phyloP scores from a whole-genome alignment of 2,113 vertebrate genomes.

The Campylorhamphus procurvoides region DNA sequence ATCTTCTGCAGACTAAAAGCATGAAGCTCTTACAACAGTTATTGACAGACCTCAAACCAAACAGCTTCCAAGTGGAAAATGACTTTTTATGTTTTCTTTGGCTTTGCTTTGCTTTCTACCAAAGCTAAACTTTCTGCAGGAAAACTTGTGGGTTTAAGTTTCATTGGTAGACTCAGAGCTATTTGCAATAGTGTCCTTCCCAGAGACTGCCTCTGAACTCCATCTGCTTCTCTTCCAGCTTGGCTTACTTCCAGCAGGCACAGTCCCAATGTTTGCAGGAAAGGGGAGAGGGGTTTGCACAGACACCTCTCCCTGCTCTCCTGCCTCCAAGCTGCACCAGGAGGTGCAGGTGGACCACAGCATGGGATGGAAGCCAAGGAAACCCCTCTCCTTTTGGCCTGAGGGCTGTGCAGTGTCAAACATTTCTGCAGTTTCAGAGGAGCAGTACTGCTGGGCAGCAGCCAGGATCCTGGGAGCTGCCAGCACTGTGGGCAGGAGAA shows the following conservation, averaged over 20 bases:
- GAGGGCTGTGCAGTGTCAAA: not conserved
- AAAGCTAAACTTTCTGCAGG: not conserved
- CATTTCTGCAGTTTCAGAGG: not conserved
- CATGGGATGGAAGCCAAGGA: not conserved
- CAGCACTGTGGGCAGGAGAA: not conserved
- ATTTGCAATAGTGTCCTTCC: not conserved
- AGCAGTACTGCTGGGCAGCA: not conserved
- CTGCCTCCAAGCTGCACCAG: not conserved
- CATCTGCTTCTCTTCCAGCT: not conserved
- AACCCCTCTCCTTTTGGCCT: not conserved
- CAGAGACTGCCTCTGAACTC: not conserved
- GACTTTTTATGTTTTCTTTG: not conserved
- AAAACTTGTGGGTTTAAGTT: not conserved
- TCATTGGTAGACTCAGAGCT: fast-evolving
- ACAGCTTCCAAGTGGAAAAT: not conserved
- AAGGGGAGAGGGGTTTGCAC: not conserved
- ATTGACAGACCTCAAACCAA: not conserved
- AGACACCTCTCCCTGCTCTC: not conserved
- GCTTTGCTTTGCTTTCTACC: not conserved
- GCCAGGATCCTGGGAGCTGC: not conserved
- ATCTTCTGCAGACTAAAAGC: not conserved
- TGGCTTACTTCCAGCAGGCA: not conserved
- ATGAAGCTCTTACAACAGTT: not conserved
- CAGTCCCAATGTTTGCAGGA: fast-evolving
- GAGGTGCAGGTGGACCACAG: not conserved